Conservation (phyloP, 2,888 invertebrate genomes). For the Rhaphigaster nebulosa region DNA sequence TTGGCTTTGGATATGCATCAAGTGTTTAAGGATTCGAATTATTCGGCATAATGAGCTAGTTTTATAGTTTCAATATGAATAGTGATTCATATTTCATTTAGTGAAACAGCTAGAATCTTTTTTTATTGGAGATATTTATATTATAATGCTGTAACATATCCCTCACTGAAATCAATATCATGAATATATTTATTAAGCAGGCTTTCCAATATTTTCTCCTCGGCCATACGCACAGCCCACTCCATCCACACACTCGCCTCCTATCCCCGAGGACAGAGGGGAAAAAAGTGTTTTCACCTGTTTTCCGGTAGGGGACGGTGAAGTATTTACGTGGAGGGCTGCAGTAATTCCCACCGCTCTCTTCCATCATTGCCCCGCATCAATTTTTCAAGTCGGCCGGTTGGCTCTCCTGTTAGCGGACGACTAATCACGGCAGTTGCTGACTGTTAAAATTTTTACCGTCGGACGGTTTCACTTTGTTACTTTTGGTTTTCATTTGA, state of each 20-base stretch:
- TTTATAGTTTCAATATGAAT: too few relatives aligned
- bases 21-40: too few relatives aligned
- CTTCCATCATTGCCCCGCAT: slow-evolving; percentile 35
- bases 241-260: not conserved
- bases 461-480: slow-evolving; percentile 19
- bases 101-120: too few relatives aligned
- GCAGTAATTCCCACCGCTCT: slow-evolving; percentile 33
- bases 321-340: slow-evolving; percentile 23
- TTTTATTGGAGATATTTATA: too few relatives aligned
- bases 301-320: slow-evolving; percentile 1
- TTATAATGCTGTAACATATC: too few relatives aligned
- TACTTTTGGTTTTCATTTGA: slow-evolving; percentile 29
- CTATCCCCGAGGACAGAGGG: not conserved
- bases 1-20: too few relatives aligned
- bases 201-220: not conserved
- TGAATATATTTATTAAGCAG: not conserved
- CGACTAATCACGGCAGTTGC: slow-evolving; percentile 37
- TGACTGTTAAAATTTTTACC: slow-evolving; percentile 32
- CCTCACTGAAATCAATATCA: not conserved
- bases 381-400: slow-evolving; percentile 29
- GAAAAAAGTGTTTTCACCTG: slow-evolving; percentile 12
- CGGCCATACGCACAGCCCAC: not conserved
- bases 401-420: not conserved
- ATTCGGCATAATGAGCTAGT: too few relatives aligned
- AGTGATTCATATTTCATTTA: too few relatives aligned